A percentile compares a stretch with the other conserved stretches of the same genome.
Evolutionary conservation across 2,113 vertebrate genomes (phyloP).

Genomic region (Channa maculata): DNA sequence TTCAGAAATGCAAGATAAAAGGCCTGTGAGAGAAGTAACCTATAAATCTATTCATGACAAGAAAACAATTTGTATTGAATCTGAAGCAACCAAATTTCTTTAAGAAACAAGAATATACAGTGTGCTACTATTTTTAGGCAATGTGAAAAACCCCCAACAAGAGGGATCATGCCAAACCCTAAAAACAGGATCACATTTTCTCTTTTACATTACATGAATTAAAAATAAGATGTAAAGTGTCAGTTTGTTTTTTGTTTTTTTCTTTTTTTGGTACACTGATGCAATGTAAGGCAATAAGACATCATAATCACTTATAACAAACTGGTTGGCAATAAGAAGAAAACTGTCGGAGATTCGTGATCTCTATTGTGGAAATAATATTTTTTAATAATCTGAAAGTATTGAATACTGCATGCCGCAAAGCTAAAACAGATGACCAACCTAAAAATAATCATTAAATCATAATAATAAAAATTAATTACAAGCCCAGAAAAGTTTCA

Average conservation of each 20-base stretch:
- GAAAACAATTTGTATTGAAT: slow-evolving; percentile 38
- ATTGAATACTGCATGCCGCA: background rate
- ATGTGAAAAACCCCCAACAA: background rate
- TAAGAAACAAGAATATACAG: slow-evolving; percentile 36
- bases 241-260: background rate
- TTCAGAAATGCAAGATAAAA: slow-evolving; percentile 54
- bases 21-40: slow-evolving; percentile 22
- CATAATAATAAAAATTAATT: slow-evolving; percentile 46
- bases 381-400: background rate
- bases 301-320: background rate
- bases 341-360: background rate
- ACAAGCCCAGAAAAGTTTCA: slow-evolving; percentile 20
- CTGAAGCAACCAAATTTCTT: slow-evolving; percentile 47
- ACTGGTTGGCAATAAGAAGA: background rate
- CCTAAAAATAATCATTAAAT: slow-evolving; percentile 47
- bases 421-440: slow-evolving; percentile 33
- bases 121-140: slow-evolving; percentile 18
- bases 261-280: background rate
- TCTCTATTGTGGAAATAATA: background rate
- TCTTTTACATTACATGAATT: background rate
- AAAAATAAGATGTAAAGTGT: background rate
- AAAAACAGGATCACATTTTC: slow-evolving; percentile 9
- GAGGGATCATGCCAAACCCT: slow-evolving; percentile 18
- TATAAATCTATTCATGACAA: slow-evolving; percentile 46
- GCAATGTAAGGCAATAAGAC: background rate